A percentile compares a stretch with the other conserved stretches of the same genome.
phyloP scores from a whole-genome alignment of 2,888 invertebrate species.

The Orgyia antiqua region DNA sequence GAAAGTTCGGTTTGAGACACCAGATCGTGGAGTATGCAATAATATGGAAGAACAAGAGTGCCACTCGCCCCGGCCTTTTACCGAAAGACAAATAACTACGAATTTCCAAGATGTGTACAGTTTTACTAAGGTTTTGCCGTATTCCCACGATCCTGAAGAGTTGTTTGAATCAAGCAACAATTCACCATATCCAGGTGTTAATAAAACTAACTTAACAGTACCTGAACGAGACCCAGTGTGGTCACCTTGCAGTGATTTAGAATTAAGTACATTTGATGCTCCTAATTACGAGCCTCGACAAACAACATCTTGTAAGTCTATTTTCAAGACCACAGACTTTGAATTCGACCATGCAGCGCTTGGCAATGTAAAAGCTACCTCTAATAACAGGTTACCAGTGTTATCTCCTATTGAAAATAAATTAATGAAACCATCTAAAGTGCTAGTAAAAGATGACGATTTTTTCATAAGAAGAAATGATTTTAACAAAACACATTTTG shows the following conservation, averaged over 20 bases:
- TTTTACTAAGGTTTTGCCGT: constrained; percentile 35
- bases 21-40: constrained; percentile 24
- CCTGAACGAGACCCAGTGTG: constrained; percentile 27
- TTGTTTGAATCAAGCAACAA: constrained; percentile 54
- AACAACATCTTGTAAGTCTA: constrained; percentile 22
- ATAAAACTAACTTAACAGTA: constrained; percentile 37
- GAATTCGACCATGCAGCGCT: constrained; percentile 7
- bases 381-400: constrained; percentile 16
- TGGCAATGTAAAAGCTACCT: constrained; percentile 5
- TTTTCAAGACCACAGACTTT: constrained; percentile 14
- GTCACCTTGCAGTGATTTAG: constrained; percentile 56
- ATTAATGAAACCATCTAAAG: constrained; percentile 32
- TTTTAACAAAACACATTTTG: constrained; percentile 31
- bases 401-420: constrained; percentile 36
- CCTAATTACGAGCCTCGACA: constrained; percentile 33
- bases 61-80: constrained; percentile 62
- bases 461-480: constrained; percentile 58
- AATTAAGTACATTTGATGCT: constrained; percentile 60
- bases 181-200: constrained; percentile 51
- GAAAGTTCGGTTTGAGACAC: constrained; percentile 64
- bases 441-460: constrained; percentile 40
- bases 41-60: constrained; percentile 57
- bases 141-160: constrained; percentile 49
- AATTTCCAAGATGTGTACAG: constrained; percentile 29
- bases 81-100: constrained; percentile 36